Percentiles rank a stretch among this genome's conserved stretches.
phyloP scores from a whole-genome alignment of 2,113 vertebrate species.

The Oxyura jamaicensis region DNA sequence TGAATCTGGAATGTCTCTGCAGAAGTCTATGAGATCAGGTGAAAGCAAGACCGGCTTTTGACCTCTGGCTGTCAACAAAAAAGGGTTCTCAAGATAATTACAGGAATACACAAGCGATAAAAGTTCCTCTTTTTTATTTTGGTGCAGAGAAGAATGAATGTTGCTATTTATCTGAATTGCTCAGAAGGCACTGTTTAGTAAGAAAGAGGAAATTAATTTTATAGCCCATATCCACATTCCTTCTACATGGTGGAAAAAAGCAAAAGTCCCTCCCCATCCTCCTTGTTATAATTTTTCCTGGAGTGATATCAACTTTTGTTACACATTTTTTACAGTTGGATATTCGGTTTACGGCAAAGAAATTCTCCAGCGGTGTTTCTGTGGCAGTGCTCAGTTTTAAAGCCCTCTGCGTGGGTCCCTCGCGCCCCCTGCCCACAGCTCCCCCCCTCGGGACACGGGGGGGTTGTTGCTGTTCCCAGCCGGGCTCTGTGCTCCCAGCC shows the following conservation, averaged over 20 bases:
- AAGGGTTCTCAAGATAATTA: slow-evolving; percentile 35
- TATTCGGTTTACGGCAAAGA: background rate
- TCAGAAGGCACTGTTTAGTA: background rate
- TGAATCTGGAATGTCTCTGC: slow-evolving; percentile 16
- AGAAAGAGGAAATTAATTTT: slow-evolving; percentile 64
- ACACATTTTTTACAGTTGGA: background rate
- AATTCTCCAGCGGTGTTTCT: background rate
- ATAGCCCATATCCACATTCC: slow-evolving; percentile 1
- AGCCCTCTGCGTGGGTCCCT: accelerated
- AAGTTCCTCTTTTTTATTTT: slow-evolving; percentile 28
- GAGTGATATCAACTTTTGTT: background rate
- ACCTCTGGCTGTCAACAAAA: slow-evolving; percentile 24
- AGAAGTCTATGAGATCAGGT: slow-evolving; percentile 33
- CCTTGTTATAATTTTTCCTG: background rate
- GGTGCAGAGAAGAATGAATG: background rate
- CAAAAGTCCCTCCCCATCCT: slow-evolving; percentile 33
- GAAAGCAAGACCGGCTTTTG: slow-evolving; percentile 8
- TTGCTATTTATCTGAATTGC: background rate
- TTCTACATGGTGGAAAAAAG: background rate
- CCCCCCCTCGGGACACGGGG: background rate
- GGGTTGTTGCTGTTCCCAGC: background rate
- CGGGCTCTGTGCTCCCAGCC: background rate
- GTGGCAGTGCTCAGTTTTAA: background rate
- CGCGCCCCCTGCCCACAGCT: background rate
- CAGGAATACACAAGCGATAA: background rate